Base-by-base conservation (phyloP, 2,797 vertebrate genomes). In the Ciconia nigra region DNA sequence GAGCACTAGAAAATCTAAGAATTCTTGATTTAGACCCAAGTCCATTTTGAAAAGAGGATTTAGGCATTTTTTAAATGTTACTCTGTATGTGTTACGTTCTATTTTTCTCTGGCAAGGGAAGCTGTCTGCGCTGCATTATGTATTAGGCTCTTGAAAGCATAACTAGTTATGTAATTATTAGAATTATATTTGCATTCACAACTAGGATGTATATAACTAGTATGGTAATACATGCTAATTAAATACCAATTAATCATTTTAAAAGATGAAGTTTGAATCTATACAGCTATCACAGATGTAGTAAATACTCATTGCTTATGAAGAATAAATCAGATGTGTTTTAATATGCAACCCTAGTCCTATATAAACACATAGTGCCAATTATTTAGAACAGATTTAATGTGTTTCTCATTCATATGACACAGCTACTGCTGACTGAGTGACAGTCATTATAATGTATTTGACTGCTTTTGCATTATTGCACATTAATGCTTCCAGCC, bases 161-260 rank as follows among this genome's bases (percentile, higher is more conserved):
- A 89, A 52, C 39, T 62, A 79, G 74, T 96, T 70, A 52, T 72
- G 52, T 85, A 92, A 94, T 96, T 92, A 92, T 95, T 96, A 95
- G 90, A 95, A 94, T 95, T 47, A 80, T 89, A 94, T 95, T 92
- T 92, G 86, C 89, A 94, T 95, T 93, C 78, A 39, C 69, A 84
- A 33, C 58, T 77, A 84, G 66, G 47, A 83, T 80, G 70, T 87
- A 52, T 57, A 61, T 46, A 91, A 67, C 73, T 76, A 37, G 26
- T 41, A 91, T 54, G 84, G 54, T 67, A 95, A 95, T 90, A 58
- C 71, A 76, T 91, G 80, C 33, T 91, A 93, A 92, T 97, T 95
- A 95, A 97, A 94, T 69, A 82, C 39, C 87, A 93, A 96, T 96
- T 94, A 92, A 94, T 97, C 12, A 72, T 94, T 93, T 92, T 3